These are phyloP conservation scores for Pogoniulus pusillus DNA, from an alignment of 2,797 vertebrate species.

Conservation along the genomic window DNA sequence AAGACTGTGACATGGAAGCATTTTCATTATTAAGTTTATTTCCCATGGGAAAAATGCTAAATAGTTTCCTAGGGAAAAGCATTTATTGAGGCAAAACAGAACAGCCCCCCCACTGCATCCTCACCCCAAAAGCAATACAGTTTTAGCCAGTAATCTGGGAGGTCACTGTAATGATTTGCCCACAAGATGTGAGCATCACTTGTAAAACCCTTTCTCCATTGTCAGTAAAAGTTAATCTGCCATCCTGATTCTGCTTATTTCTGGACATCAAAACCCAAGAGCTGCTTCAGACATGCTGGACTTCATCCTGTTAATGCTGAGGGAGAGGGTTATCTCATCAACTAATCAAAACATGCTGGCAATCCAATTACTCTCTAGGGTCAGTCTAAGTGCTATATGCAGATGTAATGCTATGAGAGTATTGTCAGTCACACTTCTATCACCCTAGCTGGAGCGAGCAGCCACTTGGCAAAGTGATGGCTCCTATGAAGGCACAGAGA, in stretches of 20 bases:
- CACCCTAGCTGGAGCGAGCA: background rate
- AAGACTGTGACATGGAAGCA: background rate
- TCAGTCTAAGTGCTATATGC: background rate
- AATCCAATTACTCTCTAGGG: background rate
- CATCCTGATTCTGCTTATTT: background rate
- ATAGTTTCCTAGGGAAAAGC: background rate
- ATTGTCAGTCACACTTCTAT: background rate
- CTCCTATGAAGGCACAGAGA: background rate
- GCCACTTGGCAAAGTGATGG: accelerated
- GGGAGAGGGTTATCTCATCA: background rate
- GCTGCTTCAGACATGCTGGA: background rate
- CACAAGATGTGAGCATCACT: background rate
- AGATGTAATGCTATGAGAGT: background rate
- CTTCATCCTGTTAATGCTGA: background rate
- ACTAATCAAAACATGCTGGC: background rate
- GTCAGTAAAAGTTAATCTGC: background rate
- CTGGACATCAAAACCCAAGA: background rate
- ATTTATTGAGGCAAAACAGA: background rate
- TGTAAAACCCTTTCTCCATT: background rate
- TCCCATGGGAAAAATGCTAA: background rate
- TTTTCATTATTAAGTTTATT: slow-evolving; percentile 29
- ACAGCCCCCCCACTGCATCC: background rate
- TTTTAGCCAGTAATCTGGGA: background rate
- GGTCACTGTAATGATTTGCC: background rate
- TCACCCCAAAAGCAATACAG: background rate